A percentile compares a stretch with the other conserved stretches of the same genome.
phyloP scores from a whole-genome alignment of 2,888 invertebrate species.

The Pseudeuparius sepicola region DNA sequence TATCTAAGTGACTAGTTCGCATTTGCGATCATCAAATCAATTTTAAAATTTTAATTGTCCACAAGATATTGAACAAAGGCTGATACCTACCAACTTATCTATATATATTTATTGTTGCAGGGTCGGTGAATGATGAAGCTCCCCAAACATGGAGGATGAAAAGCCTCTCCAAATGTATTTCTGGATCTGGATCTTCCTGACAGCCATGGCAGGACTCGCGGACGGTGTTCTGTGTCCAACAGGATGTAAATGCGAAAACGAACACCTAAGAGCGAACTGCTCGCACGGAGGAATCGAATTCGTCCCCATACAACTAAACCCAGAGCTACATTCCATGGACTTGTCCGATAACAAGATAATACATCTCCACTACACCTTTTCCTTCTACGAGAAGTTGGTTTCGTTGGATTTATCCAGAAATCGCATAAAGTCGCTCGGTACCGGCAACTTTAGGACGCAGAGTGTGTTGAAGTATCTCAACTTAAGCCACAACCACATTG shows the following conservation, averaged over 20 bases:
- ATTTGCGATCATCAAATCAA: too few relatives aligned
- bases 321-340: slow-evolving; percentile 72
- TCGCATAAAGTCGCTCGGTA: slow-evolving; percentile 68
- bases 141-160: slow-evolving; percentile 1
- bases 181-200: not conserved
- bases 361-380: slow-evolving; percentile 66
- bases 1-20: too few relatives aligned
- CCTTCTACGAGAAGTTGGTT: slow-evolving; percentile 70
- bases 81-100: too few relatives aligned
- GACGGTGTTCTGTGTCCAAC: slow-evolving; percentile 54
- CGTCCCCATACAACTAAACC: slow-evolving; percentile 82
- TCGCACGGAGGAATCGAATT: slow-evolving; percentile 70
- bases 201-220: slow-evolving; percentile 18
- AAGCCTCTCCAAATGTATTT: not conserved
- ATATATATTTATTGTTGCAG: not conserved
- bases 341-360: slow-evolving; percentile 76
- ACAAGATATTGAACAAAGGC: too few relatives aligned
- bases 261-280: slow-evolving; percentile 67
- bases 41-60: too few relatives aligned
- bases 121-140: not conserved
- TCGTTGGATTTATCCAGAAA: slow-evolving; percentile 76
- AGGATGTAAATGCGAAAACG: slow-evolving; percentile 72
- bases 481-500: slow-evolving; percentile 65
- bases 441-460: slow-evolving; percentile 72
- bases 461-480: slow-evolving; percentile 63